phyloP scores from a whole-genome alignment of 2,797 vertebrate genomes.

The Gallinago nigripennis region DNA sequence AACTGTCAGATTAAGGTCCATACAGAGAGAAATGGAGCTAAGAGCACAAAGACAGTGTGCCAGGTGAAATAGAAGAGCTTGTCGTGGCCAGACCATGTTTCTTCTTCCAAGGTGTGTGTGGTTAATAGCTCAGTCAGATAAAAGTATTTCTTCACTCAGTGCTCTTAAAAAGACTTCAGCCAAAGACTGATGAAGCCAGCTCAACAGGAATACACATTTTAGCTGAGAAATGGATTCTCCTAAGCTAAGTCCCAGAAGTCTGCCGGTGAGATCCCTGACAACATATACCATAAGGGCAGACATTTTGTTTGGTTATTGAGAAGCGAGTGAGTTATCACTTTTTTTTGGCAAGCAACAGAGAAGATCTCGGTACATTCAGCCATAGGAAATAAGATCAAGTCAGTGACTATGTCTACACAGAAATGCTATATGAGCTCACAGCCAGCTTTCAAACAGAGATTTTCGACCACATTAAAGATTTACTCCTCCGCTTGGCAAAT shows the following conservation, averaged over 20 bases:
- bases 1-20: not conserved
- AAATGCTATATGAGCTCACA: not conserved
- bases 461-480: not conserved
- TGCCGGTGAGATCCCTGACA: not conserved
- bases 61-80: slow-evolving; percentile 6
- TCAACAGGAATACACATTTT: not conserved
- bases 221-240: not conserved
- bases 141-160: not conserved
- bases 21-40: not conserved
- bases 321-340: not conserved
- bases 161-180: not conserved
- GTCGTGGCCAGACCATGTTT: not conserved
- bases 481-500: not conserved
- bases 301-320: not conserved
- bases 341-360: not conserved
- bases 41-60: not conserved
- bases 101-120: not conserved
- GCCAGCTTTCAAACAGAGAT: not conserved
- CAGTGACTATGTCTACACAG: not conserved
- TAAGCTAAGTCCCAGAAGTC: not conserved
- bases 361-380: not conserved
- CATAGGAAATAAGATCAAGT: not conserved
- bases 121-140: not conserved
- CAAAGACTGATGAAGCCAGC: not conserved
- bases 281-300: not conserved